Conservation (phyloP, 2,113 vertebrate genomes). For the Ivindomyrus marchei region DNA sequence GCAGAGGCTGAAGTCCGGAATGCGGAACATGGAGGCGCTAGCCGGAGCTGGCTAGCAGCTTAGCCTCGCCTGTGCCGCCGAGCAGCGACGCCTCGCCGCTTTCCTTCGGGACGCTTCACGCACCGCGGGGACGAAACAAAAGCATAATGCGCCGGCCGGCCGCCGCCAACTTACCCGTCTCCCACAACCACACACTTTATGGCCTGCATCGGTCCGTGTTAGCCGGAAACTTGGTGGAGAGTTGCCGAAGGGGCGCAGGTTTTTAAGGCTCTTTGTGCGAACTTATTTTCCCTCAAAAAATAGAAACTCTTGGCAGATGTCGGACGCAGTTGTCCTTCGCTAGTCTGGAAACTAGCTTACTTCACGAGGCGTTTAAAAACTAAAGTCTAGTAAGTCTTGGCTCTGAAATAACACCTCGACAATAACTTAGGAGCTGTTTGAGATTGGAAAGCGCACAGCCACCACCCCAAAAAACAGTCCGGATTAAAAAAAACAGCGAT, state of each 20-base stretch:
- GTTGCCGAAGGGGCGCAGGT: background rate
- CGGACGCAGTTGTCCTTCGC: background rate
- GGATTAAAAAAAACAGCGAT: constrained; percentile 20
- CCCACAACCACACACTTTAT: constrained; percentile 98
- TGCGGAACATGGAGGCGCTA: constrained; percentile 22
- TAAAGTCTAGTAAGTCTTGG: background rate
- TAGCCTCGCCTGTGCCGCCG: background rate
- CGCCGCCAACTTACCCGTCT: constrained; percentile 74
- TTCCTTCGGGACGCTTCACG: background rate
- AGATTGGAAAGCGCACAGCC: constrained; percentile 10
- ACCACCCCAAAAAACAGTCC: constrained; percentile 24
- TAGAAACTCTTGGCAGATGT: background rate
- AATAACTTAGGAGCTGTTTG: background rate
- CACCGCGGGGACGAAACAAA: constrained; percentile 14
- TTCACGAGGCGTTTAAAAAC: background rate
- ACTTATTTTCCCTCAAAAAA: constrained; percentile 12
- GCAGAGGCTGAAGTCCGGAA: constrained; percentile 3
- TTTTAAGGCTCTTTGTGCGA: constrained; percentile 15
- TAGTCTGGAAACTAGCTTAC: constrained; percentile 39
- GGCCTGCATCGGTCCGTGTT: constrained; percentile 80
- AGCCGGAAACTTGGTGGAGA: constrained; percentile 10
- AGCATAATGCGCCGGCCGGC: background rate
- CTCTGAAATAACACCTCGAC: background rate
- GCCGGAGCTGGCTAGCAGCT: background rate
- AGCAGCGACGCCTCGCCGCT: background rate